A percentile compares a stretch with the other conserved stretches of the same genome.
phyloP scores from a whole-genome alignment of 2,797 vertebrate genomes.

The Helostoma temminkii region DNA sequence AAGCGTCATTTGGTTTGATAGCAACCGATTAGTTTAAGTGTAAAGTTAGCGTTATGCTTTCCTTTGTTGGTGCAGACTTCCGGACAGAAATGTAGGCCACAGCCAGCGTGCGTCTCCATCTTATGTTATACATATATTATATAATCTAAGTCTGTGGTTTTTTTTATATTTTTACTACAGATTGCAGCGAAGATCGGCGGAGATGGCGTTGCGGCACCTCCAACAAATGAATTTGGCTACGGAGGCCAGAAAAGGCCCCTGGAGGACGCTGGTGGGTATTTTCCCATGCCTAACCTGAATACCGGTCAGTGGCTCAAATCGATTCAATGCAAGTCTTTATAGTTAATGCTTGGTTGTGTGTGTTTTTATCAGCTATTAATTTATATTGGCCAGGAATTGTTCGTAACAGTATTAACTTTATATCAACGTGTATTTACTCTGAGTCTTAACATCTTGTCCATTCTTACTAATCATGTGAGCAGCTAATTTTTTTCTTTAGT shows the following conservation, averaged over 20 bases:
- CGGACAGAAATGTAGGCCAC: conserved; percentile 62
- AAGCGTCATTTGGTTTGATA: rapidly evolving
- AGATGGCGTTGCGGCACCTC: conserved; percentile 89
- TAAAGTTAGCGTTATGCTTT: conserved; percentile 1
- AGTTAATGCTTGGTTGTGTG: conserved; percentile 69
- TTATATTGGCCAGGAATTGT: conserved; percentile 22
- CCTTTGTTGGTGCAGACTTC: conserved; percentile 74
- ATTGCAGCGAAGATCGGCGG: conserved; percentile 99
- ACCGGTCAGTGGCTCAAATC: conserved; percentile 84
- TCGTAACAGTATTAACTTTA: background rate
- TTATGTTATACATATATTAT: too few species aligned
- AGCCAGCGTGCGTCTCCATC: background rate
- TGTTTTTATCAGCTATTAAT: conserved; percentile 50
- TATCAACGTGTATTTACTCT: conserved; percentile 4
- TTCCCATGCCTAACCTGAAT: conserved; percentile 85
- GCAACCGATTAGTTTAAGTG: background rate
- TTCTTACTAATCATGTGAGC: conserved; percentile 9
- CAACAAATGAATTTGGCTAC: conserved; percentile 93
- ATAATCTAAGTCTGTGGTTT: background rate
- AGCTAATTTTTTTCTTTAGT: background rate
- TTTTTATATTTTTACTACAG: conserved; percentile 73
- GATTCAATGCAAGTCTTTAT: conserved; percentile 75
- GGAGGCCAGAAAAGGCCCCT: conserved; percentile 98
- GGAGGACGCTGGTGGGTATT: conserved; percentile 97
- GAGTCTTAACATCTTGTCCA: background rate